These are phyloP conservation scores for Coptodon rendalli DNA, from an alignment of 2,113 vertebrate genomes.

Conservation along the genomic window DNA sequence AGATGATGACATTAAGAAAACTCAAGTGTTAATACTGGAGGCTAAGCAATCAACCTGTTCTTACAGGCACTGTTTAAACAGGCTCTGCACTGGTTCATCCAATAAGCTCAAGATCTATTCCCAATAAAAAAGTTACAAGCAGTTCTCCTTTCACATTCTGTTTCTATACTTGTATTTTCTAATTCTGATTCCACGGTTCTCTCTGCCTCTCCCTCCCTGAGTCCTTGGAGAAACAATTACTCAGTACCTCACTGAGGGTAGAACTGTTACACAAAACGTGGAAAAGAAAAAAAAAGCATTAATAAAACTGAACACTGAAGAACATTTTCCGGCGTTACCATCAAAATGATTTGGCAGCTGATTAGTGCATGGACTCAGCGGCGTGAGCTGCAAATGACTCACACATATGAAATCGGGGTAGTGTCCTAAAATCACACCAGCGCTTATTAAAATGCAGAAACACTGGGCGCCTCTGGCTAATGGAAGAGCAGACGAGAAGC, in stretches of 20 bases:
- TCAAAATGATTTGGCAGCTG: neutral
- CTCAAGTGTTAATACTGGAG: neutral
- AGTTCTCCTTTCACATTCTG: neutral
- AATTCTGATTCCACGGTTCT: neutral
- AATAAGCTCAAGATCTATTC: neutral
- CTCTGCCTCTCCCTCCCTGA: neutral
- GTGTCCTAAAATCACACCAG: neutral
- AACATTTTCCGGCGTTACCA: neutral
- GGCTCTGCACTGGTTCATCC: neutral
- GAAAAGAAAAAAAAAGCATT: neutral
- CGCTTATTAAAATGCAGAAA: constrained; percentile 21
- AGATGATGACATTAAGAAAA: neutral
- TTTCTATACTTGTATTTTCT: neutral
- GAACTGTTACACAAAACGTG: neutral
- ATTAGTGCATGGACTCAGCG: neutral
- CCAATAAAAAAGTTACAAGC: neutral
- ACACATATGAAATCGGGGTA: neutral
- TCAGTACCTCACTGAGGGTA: neutral
- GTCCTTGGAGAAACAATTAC: neutral
- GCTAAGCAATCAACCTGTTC: neutral
- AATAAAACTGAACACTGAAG: neutral
- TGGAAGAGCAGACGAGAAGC: neutral
- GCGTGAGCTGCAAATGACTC: neutral
- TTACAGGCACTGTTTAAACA: neutral
- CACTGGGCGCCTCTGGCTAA: neutral